These are phyloP conservation scores for Cliona cf. orientalis DNA, from an alignment of 37 sponge, comb jelly and placozoan species.

Conservation along the genomic window DNA sequence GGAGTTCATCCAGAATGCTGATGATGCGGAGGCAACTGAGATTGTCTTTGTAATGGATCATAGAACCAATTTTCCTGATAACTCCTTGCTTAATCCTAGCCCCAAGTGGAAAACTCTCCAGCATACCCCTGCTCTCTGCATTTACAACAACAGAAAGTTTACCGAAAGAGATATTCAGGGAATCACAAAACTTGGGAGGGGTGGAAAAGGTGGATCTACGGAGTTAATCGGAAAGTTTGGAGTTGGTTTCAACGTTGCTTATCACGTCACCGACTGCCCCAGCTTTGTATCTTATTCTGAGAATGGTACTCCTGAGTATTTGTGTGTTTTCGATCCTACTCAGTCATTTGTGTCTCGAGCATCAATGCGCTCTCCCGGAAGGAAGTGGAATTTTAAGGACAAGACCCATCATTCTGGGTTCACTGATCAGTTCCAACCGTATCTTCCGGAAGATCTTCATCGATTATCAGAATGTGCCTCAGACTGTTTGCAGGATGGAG, in stretches of 20 bases:
- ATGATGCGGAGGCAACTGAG: constrained; percentile 79
- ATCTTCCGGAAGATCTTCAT: constrained; percentile 32
- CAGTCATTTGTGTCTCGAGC: constrained; percentile 15
- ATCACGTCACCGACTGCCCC: constrained; percentile 87
- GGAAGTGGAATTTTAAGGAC: constrained; percentile 16
- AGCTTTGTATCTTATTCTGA: constrained; percentile 56
- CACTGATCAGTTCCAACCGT: constrained; percentile 64
- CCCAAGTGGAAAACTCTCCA: constrained; percentile 62
- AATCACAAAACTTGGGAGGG: constrained; percentile 76
- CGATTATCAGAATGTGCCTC: constrained; percentile 9
- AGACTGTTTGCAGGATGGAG: constrained; percentile 18
- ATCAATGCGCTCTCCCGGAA: constrained; percentile 26
- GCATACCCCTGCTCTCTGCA: constrained; percentile 58
- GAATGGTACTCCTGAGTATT: constrained; percentile 46
- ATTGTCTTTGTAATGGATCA: constrained; percentile 74
- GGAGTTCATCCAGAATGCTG: constrained; percentile 87
- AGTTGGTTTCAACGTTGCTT: constrained; percentile 88
- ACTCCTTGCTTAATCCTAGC: constrained; percentile 25
- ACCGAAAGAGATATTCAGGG: constrained; percentile 73
- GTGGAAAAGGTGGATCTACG: constrained; percentile 59
- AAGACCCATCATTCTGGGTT: constrained; percentile 1
- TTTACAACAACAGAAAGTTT: constrained; percentile 78
- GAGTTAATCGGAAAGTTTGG: constrained; percentile 84
- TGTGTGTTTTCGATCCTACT: constrained; percentile 81
- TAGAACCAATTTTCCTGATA: constrained; percentile 19